phyloP scores from a whole-genome alignment of 2,113 vertebrate genomes.

The Menura novaehollandiae region DNA sequence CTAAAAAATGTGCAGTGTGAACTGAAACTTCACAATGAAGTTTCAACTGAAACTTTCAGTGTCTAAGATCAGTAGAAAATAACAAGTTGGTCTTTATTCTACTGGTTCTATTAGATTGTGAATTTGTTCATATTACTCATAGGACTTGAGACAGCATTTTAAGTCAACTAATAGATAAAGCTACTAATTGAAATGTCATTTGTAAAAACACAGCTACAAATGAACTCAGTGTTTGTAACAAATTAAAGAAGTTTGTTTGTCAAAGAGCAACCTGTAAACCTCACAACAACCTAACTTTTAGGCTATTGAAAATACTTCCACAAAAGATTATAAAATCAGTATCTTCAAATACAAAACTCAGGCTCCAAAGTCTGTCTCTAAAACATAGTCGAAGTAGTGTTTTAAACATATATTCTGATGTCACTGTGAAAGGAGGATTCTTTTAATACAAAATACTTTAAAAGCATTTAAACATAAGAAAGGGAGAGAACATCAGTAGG shows the following conservation, averaged over 20 bases:
- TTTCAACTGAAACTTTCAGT: too few relatives aligned
- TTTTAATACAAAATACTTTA: background rate
- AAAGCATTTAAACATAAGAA: background rate
- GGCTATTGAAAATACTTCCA: background rate
- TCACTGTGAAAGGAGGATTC: background rate
- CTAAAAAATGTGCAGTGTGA: background rate
- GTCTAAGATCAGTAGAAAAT: background rate
- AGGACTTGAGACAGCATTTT: background rate
- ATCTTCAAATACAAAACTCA: background rate
- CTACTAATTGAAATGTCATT: background rate
- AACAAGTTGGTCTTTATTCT: background rate
- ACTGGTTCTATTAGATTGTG: background rate
- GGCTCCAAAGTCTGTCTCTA: background rate
- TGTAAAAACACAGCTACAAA: background rate
- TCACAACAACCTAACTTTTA: background rate
- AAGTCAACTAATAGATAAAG: background rate
- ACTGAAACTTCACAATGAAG: background rate
- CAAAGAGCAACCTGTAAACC: background rate
- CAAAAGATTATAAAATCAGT: background rate
- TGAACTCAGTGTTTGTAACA: background rate
- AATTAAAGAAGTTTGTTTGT: background rate
- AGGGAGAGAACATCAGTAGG: background rate
- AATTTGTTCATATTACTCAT: background rate
- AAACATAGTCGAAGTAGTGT: background rate
- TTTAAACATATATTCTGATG: background rate